Conservation (phyloP, 2,113 vertebrate genomes). For the Myotis brandtii region DNA sequence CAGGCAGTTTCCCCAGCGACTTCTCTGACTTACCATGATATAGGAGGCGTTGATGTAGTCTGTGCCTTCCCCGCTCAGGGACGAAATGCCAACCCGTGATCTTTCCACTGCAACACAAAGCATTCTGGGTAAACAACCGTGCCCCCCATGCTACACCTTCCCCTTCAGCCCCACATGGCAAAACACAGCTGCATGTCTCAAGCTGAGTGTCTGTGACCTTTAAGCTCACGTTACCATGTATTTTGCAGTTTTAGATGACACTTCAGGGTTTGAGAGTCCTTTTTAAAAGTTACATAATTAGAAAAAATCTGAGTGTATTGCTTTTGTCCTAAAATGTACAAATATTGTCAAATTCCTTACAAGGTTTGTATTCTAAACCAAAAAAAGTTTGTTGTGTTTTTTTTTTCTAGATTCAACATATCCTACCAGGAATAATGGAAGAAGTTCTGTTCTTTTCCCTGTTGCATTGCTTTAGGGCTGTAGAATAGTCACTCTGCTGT, state of each 20-base stretch:
- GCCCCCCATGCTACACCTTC: too few relatives aligned
- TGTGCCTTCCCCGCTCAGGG: slow-evolving; percentile 88
- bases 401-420: background rate
- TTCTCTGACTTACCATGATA: slow-evolving; percentile 88
- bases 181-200: background rate
- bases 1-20: background rate
- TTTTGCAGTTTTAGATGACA: background rate
- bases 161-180: background rate
- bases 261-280: background rate
- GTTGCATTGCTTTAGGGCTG: slow-evolving; percentile 92
- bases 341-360: background rate
- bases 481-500: slow-evolving; percentile 90
- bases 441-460: slow-evolving; percentile 93
- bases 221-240: background rate
- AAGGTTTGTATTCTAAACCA: background rate
- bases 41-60: slow-evolving; percentile 97
- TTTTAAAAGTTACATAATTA: background rate
- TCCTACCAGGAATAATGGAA: slow-evolving; percentile 92
- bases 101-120: slow-evolving; percentile 90
- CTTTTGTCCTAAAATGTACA: background rate
- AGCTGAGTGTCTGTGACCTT: background rate
- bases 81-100: slow-evolving; percentile 92
- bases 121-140: background rate
- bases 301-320: background rate
- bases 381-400: too few relatives aligned